phyloP scores from a whole-genome alignment of 2,888 invertebrate genomes.

The Tenthredo livida region DNA sequence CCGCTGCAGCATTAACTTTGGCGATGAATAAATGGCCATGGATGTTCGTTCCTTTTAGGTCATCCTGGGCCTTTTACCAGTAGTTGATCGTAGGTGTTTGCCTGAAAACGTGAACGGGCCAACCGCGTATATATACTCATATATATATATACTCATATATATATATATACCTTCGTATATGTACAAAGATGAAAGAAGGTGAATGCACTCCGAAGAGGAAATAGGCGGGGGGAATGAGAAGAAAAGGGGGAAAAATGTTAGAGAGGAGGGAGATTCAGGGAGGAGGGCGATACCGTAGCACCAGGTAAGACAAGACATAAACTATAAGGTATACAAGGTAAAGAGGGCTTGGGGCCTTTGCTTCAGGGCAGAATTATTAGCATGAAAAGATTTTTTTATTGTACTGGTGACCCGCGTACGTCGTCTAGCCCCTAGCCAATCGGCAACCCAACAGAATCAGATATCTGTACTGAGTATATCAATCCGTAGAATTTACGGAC shows the following conservation, averaged over 20 bases:
- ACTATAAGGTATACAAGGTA: not conserved
- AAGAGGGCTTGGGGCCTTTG: not conserved
- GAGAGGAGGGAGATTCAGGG: slow-evolving; percentile 12
- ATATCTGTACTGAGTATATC: not conserved
- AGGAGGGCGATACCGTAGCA: slow-evolving; percentile 40
- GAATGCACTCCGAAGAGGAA: slow-evolving; percentile 53
- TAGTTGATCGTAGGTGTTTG: slow-evolving; percentile 39
- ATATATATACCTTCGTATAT: slow-evolving; percentile 54
- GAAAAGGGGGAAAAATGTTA: not conserved
- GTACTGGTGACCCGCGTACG: not conserved
- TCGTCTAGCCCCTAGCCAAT: not conserved
- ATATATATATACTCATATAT: not conserved
- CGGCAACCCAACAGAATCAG: not conserved
- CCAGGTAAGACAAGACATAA: slow-evolving; percentile 8
- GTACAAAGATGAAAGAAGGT: slow-evolving; percentile 56
- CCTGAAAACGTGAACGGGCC: slow-evolving; percentile 39
- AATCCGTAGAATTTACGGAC: not conserved
- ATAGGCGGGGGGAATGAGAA: slow-evolving; percentile 35
- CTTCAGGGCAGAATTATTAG: slow-evolving; percentile 18
- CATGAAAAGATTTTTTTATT: not conserved
- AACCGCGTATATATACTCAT: not conserved
- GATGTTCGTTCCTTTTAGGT: not conserved
- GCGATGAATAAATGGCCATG: not conserved
- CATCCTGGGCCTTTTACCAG: not conserved
- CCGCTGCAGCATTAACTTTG: not conserved